These are phyloP conservation scores for Hirtodrosophila trivittata DNA, from an alignment of 2,888 invertebrate species.

Conservation along the genomic window DNA sequence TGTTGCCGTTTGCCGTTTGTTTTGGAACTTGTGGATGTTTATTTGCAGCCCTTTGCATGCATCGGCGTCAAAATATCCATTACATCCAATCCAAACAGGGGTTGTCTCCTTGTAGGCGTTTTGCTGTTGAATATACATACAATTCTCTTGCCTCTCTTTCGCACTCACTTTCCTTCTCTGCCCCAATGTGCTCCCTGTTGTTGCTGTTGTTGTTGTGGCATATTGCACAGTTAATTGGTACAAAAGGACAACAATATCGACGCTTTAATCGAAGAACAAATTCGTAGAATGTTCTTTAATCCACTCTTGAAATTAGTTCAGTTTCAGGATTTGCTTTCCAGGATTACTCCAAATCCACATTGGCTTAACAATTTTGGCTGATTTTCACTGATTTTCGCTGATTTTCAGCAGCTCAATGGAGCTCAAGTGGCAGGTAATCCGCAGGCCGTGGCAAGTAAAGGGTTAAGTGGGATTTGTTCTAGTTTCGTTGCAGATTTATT, in stretches of 20 bases:
- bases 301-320: conserved; percentile 59
- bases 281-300: conserved; percentile 61
- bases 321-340: conserved; percentile 36
- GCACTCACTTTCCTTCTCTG: not conserved
- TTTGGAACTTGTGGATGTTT: conserved; percentile 80
- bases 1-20: conserved; percentile 50
- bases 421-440: conserved; percentile 71
- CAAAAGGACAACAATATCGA: conserved; percentile 14
- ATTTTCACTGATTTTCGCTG: conserved; percentile 62
- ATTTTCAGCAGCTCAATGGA: conserved; percentile 72
- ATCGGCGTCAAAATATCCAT: conserved; percentile 82
- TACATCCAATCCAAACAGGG: conserved; percentile 82
- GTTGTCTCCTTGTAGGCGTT: conserved; percentile 53
- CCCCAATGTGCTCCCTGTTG: conserved; percentile 11
- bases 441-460: conserved; percentile 43
- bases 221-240: conserved; percentile 55
- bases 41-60: conserved; percentile 80
- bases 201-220: conserved; percentile 48
- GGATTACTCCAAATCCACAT: conserved; percentile 60
- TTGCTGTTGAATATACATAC: conserved; percentile 38
- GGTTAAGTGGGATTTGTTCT: conserved; percentile 70
- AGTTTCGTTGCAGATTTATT: conserved; percentile 63
- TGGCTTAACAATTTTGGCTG: conserved; percentile 46
- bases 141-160: conserved; percentile 15
- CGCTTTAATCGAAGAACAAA: conserved; percentile 37